Percentiles rank a stretch among this genome's conserved stretches.
These are phyloP conservation scores for Cheilinus undulatus DNA, from an alignment of 2,113 vertebrate genomes.

Conservation along the genomic window DNA sequence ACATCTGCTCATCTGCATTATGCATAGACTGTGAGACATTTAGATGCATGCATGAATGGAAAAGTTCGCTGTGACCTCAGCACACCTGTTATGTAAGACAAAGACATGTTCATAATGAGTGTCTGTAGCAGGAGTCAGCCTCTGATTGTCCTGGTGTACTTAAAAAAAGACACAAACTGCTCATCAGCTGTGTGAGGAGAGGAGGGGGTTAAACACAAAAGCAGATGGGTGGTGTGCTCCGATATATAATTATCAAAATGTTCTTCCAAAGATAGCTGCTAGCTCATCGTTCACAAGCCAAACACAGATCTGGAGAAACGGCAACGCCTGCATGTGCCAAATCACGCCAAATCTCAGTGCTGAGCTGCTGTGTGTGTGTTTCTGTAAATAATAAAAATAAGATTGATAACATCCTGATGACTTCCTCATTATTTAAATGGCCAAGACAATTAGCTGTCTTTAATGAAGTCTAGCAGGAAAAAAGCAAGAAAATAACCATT, in stretches of 20 bases:
- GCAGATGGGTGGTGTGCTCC: background rate
- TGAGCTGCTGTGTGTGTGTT: background rate
- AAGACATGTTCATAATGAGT: background rate
- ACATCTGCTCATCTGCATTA: background rate
- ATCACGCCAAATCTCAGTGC: background rate
- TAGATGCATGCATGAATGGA: background rate
- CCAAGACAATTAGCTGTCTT: background rate
- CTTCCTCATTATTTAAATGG: conserved; percentile 4
- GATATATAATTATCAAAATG: background rate
- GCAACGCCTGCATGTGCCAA: background rate
- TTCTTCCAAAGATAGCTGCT: background rate
- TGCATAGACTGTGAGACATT: background rate
- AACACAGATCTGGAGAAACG: background rate
- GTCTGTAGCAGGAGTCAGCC: background rate
- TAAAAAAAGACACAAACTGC: background rate
- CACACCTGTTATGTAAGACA: background rate
- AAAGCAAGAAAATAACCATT: conserved; percentile 5
- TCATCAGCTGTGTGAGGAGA: background rate
- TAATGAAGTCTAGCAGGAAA: conserved; percentile 5
- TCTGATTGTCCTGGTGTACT: background rate
- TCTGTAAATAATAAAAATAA: background rate
- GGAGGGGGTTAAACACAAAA: background rate
- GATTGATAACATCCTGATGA: background rate
- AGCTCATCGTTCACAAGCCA: background rate
- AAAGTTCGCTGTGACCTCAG: background rate